Conservation (phyloP, 2,888 invertebrate species). For the Tineola bisselliella region DNA sequence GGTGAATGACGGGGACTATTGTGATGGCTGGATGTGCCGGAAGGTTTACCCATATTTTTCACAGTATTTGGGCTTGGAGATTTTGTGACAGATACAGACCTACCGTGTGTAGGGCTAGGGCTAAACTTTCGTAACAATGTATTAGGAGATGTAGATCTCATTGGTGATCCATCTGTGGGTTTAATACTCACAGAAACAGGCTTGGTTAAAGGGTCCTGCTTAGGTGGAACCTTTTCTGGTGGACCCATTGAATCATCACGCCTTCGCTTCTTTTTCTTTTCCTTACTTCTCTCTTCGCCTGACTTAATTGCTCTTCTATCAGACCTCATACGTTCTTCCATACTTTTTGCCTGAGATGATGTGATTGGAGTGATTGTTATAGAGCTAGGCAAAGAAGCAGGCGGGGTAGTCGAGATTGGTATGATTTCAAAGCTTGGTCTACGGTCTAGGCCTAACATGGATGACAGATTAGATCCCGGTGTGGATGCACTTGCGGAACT, state of each 20-base stretch:
- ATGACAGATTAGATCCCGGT: conserved; percentile 64
- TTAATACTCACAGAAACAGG: conserved; percentile 80
- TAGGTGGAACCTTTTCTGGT: conserved; percentile 81
- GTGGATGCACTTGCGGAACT: conserved; percentile 70
- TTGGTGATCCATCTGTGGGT: conserved; percentile 71
- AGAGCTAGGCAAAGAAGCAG: conserved; percentile 77
- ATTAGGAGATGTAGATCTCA: conserved; percentile 73
- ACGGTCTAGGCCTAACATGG: conserved; percentile 73
- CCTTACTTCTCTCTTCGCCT: conserved; percentile 54
- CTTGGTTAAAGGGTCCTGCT: conserved; percentile 76
- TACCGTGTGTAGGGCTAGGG: conserved; percentile 75
- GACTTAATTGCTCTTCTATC: conserved; percentile 58
- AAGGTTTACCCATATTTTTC: conserved; percentile 52
- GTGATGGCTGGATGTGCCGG: conserved; percentile 65
- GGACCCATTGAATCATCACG: conserved; percentile 84
- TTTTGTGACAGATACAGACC: conserved; percentile 72
- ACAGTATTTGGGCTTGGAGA: conserved; percentile 61
- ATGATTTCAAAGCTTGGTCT: conserved; percentile 87
- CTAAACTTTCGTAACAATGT: conserved; percentile 75
- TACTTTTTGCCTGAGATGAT: conserved; percentile 60
- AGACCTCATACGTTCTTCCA: conserved; percentile 54
- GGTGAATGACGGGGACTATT: conserved; percentile 81
- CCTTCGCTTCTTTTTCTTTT: conserved; percentile 80
- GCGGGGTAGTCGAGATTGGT: conserved; percentile 74
- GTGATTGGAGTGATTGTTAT: conserved; percentile 88